phyloP scores from a whole-genome alignment of 2,888 invertebrate genomes.

The Agriopis aurantiaria region DNA sequence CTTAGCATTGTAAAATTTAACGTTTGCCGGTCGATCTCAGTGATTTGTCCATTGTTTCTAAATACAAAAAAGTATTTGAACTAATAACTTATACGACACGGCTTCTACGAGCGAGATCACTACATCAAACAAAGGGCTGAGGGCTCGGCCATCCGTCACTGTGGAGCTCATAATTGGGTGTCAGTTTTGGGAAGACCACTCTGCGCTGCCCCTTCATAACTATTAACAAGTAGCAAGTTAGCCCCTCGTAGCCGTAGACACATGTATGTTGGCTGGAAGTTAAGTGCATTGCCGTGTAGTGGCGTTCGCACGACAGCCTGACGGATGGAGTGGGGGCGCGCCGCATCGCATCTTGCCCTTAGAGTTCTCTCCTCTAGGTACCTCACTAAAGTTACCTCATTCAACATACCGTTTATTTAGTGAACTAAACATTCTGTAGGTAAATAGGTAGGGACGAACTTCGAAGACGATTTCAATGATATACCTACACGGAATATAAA shows the following conservation, averaged over 20 bases:
- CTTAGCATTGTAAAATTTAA: no score
- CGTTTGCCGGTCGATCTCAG: no score
- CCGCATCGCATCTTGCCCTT: constrained; percentile 59
- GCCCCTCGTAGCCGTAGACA: constrained; percentile 74
- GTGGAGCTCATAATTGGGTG: constrained; percentile 61
- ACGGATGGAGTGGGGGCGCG: constrained; percentile 72
- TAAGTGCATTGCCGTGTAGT: constrained; percentile 81
- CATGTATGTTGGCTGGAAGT: constrained; percentile 73
- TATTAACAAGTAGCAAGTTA: constrained; percentile 75
- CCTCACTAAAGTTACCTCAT: constrained; percentile 47
- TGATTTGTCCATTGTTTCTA: no score
- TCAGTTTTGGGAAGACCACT: constrained; percentile 65
- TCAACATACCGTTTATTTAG: neutral
- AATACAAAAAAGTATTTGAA: no score
- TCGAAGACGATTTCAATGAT: no score
- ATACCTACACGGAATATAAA: no score
- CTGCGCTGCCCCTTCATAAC: constrained; percentile 65
- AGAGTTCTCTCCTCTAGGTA: constrained; percentile 37
- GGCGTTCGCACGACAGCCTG: constrained; percentile 72
- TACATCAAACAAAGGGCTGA: constrained; percentile 6
- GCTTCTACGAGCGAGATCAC: constrained; percentile 1
- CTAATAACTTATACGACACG: neutral
- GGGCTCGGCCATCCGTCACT: constrained; percentile 54
- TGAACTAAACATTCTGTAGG: neutral
- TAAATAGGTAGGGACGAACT: no score